These are phyloP conservation scores for Morone chrysops DNA, from an alignment of 2,113 vertebrate species.

Conservation along the genomic window DNA sequence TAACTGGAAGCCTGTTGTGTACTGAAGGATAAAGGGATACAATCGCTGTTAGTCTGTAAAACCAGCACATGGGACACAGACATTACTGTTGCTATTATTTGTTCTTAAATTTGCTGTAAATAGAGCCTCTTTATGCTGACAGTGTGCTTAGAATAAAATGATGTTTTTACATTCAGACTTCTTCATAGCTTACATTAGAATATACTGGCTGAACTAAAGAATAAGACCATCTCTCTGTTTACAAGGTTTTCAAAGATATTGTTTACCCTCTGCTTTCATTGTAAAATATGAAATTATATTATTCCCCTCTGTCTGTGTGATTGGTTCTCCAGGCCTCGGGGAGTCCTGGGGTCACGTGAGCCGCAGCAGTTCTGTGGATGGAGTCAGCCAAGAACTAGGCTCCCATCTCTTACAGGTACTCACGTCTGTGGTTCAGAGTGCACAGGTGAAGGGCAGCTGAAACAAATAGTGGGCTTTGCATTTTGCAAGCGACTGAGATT, in stretches of 20 bases:
- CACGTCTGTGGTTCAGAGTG: neutral
- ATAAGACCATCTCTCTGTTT: neutral
- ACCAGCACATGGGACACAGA: neutral
- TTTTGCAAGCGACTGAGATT: neutral
- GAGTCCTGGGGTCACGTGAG: constrained; percentile 97
- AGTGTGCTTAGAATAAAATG: neutral
- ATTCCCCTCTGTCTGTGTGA: constrained; percentile 10
- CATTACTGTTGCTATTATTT: neutral
- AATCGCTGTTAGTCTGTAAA: neutral
- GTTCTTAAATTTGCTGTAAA: neutral
- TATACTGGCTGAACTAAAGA: neutral
- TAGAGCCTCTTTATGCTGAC: neutral
- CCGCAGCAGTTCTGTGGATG: constrained; percentile 90
- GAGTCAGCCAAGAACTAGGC: constrained; percentile 93
- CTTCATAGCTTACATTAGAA: neutral
- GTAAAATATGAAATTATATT: neutral
- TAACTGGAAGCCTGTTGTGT: neutral
- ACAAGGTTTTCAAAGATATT: neutral
- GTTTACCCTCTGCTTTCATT: neutral
- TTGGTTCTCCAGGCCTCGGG: constrained; percentile 89
- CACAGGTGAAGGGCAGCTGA: neutral
- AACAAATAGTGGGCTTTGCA: neutral
- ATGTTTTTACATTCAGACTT: neutral
- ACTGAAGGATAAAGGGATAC: neutral
- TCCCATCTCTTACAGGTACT: constrained; percentile 96